Percentiles rank a stretch among this genome's conserved stretches.
These are phyloP conservation scores for Clarias fuscus DNA, from an alignment of 2,797 vertebrate species.

Conservation along the genomic window DNA sequence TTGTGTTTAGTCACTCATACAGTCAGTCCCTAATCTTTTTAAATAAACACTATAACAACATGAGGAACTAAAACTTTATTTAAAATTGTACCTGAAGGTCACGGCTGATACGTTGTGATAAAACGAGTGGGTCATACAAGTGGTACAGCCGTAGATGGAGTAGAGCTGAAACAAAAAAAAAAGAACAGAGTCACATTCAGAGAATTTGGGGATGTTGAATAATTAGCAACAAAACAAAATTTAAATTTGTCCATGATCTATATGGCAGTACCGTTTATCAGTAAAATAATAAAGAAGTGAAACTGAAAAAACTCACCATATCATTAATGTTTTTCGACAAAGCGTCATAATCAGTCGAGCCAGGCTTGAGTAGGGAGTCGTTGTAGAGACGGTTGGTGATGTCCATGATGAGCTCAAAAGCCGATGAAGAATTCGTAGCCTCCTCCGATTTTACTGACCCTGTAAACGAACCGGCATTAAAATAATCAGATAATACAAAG, in stretches of 20 bases:
- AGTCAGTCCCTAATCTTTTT: neutral
- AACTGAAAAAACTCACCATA: slow-evolving; percentile 55
- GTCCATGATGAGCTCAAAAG: slow-evolving; percentile 34
- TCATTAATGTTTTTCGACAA: slow-evolving; percentile 51
- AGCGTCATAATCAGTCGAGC: slow-evolving; percentile 44
- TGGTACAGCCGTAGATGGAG: slow-evolving; percentile 2
- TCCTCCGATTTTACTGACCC: neutral
- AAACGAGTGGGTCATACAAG: neutral
- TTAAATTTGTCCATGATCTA: neutral
- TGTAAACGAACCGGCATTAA: neutral
- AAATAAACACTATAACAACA: neutral
- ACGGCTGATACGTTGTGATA: neutral
- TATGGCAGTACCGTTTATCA: neutral
- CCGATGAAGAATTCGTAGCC: neutral
- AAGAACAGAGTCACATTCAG: neutral
- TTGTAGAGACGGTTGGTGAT: slow-evolving; percentile 65
- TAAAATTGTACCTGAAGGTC: slow-evolving; percentile 20
- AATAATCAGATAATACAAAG: neutral
- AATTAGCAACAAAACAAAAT: neutral
- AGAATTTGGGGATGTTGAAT: neutral
- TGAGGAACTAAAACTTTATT: neutral
- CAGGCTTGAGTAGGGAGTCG: slow-evolving; percentile 30
- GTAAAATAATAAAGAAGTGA: neutral
- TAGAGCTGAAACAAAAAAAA: neutral
- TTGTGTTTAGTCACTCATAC: neutral